Evolutionary conservation across 2,888 invertebrate species (phyloP), one percentile per base, ranked within the genome.

Genomic region (Minunthozetes semirufus): DNA sequence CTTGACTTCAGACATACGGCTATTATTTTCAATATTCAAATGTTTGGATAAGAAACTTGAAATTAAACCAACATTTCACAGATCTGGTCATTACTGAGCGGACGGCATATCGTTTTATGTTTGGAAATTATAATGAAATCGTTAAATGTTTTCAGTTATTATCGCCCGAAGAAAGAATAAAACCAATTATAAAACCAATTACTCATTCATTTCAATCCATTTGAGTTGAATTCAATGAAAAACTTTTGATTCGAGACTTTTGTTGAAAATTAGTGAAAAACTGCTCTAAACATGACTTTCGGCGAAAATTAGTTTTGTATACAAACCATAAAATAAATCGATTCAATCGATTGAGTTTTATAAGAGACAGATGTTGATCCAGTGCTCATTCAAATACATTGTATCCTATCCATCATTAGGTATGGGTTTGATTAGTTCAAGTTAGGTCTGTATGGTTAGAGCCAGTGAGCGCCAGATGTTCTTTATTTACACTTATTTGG

Each of bases 341-440:
- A 42, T 42, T 42, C 42, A 13, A 19, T 63, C 6, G 56, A 22
- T 56, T 56, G 22, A 1, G 8, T 17, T 22, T 9, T 22, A 13
- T 33, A 27, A 63, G 8, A 63, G 63, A 38, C 63, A 63, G 63
- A 29, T 63, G 63, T 63, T 63, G 19, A n/a, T 27, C 19, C 15
- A 8, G 29, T 63, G 22, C 22, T 25, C 22, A 13, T 17, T 22
- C 19, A 4, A 63, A 29, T n/a, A 63, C n/a, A n/a, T n/a, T n/a
- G n/a, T n/a, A n/a, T 2, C n/a, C 33, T 2, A 63, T 63, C 63
- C 33, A 63, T 63, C 63, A 63, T 63, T 63, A 63, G 17, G 33
- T 17, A 19, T 63, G 63, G 9, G 63, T 63, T 63, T 63, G 63
- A 63, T 63, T 63, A 63, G 63, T 63, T 38, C 8, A 6, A 27